Conservation (phyloP, 2,113 vertebrate species). For the Cariama cristata region DNA sequence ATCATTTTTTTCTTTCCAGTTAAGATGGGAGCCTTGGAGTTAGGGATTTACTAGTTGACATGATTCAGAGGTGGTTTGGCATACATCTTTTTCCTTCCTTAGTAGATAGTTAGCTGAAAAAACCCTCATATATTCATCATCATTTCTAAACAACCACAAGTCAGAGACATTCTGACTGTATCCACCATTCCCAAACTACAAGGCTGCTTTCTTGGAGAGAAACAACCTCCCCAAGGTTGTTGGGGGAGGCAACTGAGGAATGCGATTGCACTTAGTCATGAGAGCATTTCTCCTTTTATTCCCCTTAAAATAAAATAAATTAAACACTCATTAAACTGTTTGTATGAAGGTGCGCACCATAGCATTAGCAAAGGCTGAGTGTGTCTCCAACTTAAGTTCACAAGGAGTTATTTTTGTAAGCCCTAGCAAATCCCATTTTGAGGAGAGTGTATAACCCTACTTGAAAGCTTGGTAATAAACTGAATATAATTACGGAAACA, state of each 20-base stretch:
- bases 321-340: conserved; percentile 66
- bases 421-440: conserved; percentile 58
- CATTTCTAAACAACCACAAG: conserved; percentile 21
- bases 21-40: background rate
- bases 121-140: conserved; percentile 51
- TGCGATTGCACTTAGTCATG: conserved; percentile 22
- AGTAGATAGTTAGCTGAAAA: conserved; percentile 51
- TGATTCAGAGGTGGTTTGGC: conserved; percentile 59
- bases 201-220: conserved; percentile 12
- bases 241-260: background rate
- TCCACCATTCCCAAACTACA: background rate
- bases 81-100: conserved; percentile 30
- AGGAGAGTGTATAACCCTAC: background rate
- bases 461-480: conserved; percentile 57
- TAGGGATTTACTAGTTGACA: background rate
- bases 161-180: conserved; percentile 19
- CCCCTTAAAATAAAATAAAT: conserved; percentile 74
- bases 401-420: conserved; percentile 62
- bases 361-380: conserved; percentile 12
- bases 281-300: conserved; percentile 59
- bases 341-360: conserved; percentile 53
- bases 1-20: background rate
- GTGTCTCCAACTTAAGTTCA: conserved; percentile 11
- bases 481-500: conserved; percentile 7
- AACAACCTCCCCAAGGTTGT: too few relatives aligned